These are phyloP conservation scores for Aromia moschata DNA, from an alignment of 2,888 invertebrate species.

Conservation along the genomic window DNA sequence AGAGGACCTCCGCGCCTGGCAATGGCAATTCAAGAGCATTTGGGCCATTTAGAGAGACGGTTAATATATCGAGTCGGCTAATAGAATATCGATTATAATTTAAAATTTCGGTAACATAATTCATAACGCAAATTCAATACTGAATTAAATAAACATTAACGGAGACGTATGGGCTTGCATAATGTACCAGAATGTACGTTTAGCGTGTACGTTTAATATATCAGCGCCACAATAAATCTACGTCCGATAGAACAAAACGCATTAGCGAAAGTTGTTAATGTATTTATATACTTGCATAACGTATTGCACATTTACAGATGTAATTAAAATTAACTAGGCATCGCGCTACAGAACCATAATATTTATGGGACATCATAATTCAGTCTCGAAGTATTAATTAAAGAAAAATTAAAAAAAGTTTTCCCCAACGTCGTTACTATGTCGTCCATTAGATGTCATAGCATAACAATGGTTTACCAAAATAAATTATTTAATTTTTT, in stretches of 20 bases:
- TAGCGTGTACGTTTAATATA: conserved; percentile 40
- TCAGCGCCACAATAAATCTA: conserved; percentile 46
- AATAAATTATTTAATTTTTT: no score
- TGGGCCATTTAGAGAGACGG: conserved; percentile 9
- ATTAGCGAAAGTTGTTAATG: conserved; percentile 50
- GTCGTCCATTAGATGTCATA: no score
- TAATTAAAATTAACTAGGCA: conserved; percentile 42
- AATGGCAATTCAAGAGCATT: conserved; percentile 8
- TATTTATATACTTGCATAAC: conserved; percentile 43
- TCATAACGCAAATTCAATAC: conserved; percentile 32
- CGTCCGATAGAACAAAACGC: conserved; percentile 44
- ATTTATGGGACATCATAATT: conserved; percentile 7
- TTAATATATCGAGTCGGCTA: conserved; percentile 12
- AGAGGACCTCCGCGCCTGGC: background rate
- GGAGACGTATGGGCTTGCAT: conserved; percentile 26
- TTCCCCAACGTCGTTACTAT: no score
- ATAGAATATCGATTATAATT: conserved; percentile 29
- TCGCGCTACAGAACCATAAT: conserved; percentile 20
- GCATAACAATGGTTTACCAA: no score
- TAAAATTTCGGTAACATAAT: conserved; percentile 30
- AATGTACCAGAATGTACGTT: conserved; percentile 24
- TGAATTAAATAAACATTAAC: conserved; percentile 35
- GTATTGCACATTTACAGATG: conserved; percentile 40
- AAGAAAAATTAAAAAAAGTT: no score
- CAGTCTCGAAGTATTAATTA: background rate